Evolutionary conservation across 2,888 invertebrate species (phyloP), one percentile per base, ranked within the genome.

Genomic region (Oegoconia quadripuncta): DNA sequence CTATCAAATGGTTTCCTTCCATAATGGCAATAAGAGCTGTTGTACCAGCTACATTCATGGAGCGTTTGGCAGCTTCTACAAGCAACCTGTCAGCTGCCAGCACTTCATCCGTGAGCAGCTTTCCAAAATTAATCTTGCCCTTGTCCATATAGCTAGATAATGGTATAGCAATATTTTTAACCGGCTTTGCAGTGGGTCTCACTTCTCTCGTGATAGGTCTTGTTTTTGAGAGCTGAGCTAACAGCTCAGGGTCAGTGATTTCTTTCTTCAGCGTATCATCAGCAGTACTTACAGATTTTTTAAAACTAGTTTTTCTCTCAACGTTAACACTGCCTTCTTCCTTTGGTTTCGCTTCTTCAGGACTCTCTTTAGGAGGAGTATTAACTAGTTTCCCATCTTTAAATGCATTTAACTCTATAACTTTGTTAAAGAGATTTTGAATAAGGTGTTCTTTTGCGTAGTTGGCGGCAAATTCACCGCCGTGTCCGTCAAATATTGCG

Each of bases 401-500:
- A 47, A 92, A 83, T 58, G 92, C 90, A 74, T 92, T 92, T 37
- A 94, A 82, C 67, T 93, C 93, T 17, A 92, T 88, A 30, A 95
- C 91, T 83, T 93, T 94, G 63, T 92, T 92, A 57, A 91, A 92
- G 34, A 96, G 87, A 67, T 92, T 95, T 68, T 93, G 93, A 48
- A 97, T 92, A 12, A 97, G 88, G 55, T 95, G 94, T 57, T 97
- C 96, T 70, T 94, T 93, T 35, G 96, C 96, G 83, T 95, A 97
- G 69, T 97, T 95, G 13, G 97, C 97, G 35, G 97, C 97, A 87
- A 95, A 95, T 86, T 97, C 96, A 26, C 97, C 98, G 34, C 97
- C 98, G 74, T 98, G 97, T 0, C 97, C 97, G 82, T 98, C 97
- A 74, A 97, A 97, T 52, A 98, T 93, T 29, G 97, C 97, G 82